Base-by-base conservation (phyloP, 2,113 vertebrate species). In the Propithecus coquereli region DNA sequence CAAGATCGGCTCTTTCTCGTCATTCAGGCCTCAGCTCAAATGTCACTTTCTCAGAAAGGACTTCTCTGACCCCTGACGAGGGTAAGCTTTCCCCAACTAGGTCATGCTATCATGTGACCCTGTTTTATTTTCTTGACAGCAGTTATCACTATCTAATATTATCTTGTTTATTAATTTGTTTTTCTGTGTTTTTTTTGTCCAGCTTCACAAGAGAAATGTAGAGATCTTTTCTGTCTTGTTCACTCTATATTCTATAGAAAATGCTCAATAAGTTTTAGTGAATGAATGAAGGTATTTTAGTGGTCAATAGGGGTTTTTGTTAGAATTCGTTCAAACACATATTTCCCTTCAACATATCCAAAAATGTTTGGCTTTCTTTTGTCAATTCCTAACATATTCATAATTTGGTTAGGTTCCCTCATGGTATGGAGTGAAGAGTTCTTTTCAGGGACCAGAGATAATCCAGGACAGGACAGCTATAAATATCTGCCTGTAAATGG, bases 81-180 rank as follows among this genome's bases (percentile, higher is more conserved):
- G 57, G 25, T 90, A 90, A 94, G 37, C 68, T 95, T 81, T 73
- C 37, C n/a, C n/a, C 18, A 83, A 20, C 4, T 47, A 80, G n/a
- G 50, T 70, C 59, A 90, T 70, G 40, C 18, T 92, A 2, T 86
- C 20, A 73, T 89, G 30, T 82, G 70, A 70, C 22, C 45, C 40
- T 79, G n/a, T 88, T 95, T 83, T 68, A 70, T 93, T 95, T 94
- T 88, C 73, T 95, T 79, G 68, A 45, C 32, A 45, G 17, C 43
- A 91, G 59, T 63, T 71, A 94, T 14, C 37, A 80, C 34, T 88
- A 59, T 59, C 32, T 94, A 40, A 92, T 80, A 84, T 89, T 80
- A 50, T 83, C 37, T 82, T 87, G 47, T 45, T 94, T 59, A 91
- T 86, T 91, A 59, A 57, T 74, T 82, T 95, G 6, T 80, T 95